Conservation (phyloP, 1,140 invertebrate species). For the Orussus abietinus region DNA sequence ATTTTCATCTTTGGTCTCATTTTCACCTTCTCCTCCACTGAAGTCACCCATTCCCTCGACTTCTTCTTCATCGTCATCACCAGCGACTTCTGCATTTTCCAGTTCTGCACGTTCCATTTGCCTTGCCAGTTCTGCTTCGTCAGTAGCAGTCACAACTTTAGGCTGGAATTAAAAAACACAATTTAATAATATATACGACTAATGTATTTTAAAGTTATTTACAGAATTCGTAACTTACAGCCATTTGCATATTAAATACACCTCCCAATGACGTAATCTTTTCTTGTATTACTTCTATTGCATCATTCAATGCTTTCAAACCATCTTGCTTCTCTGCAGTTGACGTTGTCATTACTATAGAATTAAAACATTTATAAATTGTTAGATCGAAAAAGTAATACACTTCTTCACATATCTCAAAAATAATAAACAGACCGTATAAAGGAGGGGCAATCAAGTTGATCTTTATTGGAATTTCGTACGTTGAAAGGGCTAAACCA, state of each 20-base stretch:
- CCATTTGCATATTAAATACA: constrained; percentile 92
- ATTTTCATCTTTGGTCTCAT: constrained; percentile 35
- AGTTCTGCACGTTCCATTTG: constrained; percentile 91
- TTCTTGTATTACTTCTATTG: constrained; percentile 82
- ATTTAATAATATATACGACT: too few relatives aligned
- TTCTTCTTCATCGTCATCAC: constrained; percentile 83
- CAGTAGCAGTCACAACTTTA: constrained; percentile 96
- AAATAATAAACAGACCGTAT: constrained; percentile 65
- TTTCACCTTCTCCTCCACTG: constrained; percentile 49
- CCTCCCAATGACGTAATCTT: constrained; percentile 83
- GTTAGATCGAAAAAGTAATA: constrained; percentile 2
- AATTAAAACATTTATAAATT: constrained; percentile 4
- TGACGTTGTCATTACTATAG: constrained; percentile 91
- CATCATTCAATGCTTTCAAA: constrained; percentile 80
- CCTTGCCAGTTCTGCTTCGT: constrained; percentile 91
- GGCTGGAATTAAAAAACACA: constrained; percentile 60
- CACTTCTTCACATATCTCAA: constrained; percentile 4
- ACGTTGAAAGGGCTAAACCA: constrained; percentile 88
- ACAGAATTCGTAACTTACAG: constrained; percentile 63
- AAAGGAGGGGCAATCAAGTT: constrained; percentile 98
- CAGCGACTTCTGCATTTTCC: constrained; percentile 90
- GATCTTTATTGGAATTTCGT: constrained; percentile 95
- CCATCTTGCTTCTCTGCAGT: constrained; percentile 95
- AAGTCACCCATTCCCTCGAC: constrained; percentile 60
- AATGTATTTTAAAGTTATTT: too few relatives aligned